Evolutionary conservation across 2,797 vertebrate species (phyloP).

Genomic region (Hippopotamyrus pictus): DNA sequence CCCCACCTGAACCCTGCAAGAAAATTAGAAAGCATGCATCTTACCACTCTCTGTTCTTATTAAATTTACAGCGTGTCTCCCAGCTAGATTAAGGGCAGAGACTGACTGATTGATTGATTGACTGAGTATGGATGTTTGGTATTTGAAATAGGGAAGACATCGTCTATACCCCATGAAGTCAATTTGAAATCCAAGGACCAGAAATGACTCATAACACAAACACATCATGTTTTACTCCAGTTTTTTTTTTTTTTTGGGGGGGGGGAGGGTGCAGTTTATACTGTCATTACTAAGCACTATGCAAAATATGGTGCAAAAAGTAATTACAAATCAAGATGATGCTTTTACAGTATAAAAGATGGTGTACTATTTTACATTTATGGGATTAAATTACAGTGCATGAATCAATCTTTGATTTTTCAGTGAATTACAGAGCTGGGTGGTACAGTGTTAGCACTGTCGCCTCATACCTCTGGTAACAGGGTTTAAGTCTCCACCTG

Average conservation of each 20-base stretch:
- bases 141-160: neutral
- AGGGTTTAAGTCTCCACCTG: neutral
- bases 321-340: neutral
- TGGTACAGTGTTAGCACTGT: neutral
- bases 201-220: neutral
- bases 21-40: neutral
- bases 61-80: neutral
- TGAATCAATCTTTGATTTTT: neutral
- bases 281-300: neutral
- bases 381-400: neutral
- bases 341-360: neutral
- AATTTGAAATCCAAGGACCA: neutral
- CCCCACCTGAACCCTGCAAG: neutral
- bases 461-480: neutral
- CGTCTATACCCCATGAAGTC: neutral
- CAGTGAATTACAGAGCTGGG: neutral
- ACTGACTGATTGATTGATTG: neutral
- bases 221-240: neutral
- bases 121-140: neutral
- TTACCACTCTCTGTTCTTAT: neutral
- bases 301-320: neutral
- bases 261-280: neutral
- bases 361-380: neutral
- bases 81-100: neutral
- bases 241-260: slow-evolving; percentile 19